Percentiles rank a stretch among this genome's conserved stretches.
Evolutionary conservation across 2,888 invertebrate genomes (phyloP).

Genomic region (Elegia similella): DNA sequence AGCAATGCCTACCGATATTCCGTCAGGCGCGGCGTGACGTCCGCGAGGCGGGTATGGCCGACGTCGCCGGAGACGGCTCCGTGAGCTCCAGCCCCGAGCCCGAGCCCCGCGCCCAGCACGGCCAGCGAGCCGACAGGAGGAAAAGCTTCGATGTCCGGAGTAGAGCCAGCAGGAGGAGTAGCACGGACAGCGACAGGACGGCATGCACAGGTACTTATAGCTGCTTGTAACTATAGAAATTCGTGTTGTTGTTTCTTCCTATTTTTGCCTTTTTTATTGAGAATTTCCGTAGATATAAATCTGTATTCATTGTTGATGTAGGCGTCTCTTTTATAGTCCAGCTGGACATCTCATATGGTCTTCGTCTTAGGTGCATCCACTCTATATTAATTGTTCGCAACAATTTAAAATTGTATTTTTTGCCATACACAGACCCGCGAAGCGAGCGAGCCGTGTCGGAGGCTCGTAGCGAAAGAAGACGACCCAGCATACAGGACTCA

Average conservation of each 20-base stretch:
- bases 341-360: no score
- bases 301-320: no score
- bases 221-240: not conserved
- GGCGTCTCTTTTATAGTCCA: no score
- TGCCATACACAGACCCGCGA: conserved; percentile 40
- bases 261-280: no score
- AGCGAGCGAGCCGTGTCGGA: conserved; percentile 54
- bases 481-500: conserved; percentile 46
- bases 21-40: conserved; percentile 89
- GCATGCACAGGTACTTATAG: conserved; percentile 14
- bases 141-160: not conserved
- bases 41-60: conserved; percentile 80
- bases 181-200: conserved; percentile 26
- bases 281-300: no score
- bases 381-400: no score
- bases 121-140: not conserved
- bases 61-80: conserved; percentile 48
- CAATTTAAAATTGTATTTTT: not conserved
- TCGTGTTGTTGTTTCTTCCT: no score
- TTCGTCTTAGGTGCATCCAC: no score
- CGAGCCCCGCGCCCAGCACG: conserved; percentile 1
- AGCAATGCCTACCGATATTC: conserved; percentile 91
- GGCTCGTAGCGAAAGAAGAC: conserved; percentile 54
- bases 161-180: conserved; percentile 15
- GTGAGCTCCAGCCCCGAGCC: conserved; percentile 31